Evolutionary conservation across 2,113 vertebrate genomes (phyloP), one percentile per base, ranked within the genome.

Genomic region (Gorsachius goisagi): DNA sequence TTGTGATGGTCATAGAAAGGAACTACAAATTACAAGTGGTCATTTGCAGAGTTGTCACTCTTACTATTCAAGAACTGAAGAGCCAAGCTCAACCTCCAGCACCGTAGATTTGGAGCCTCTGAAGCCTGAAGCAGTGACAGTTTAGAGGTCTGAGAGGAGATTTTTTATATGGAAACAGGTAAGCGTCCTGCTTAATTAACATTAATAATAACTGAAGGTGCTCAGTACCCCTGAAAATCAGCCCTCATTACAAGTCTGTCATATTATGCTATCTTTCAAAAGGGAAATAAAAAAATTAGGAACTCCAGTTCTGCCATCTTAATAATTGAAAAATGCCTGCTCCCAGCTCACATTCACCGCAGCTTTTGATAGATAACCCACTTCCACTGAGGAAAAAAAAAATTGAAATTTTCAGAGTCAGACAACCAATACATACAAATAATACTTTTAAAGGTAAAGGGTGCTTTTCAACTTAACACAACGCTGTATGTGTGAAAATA

Each of bases 311-410:
- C 27, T 60, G 64, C 19, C 19, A 50, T 23, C 22, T 81, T 58
- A 87, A 19, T 64, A 87, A 75, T 0, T 30, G 22, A 82, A 56
- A 93, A 58, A 4, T 68, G 33, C 59, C 30, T 5, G 3, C 14
- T 28, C 85, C 6, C 41, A 79, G 53, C 16, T 62, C 71, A 78
- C 28, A 91, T 35, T 39, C 21, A 39, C 13, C 0, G 0, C 0
- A 4, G 5, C 26, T 85, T 85, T 56, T 85, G 41, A 77, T 12
- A 63, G 24, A 32, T 55, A 37, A 59, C 26, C 4, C 50, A 41
- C 32, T 47, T 74, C 14, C 47, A 52, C 0, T 50, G 12, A 67
- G 39, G 37, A 30, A 49, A 71, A 76, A 69, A 18, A 66, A 37
- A 16, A 0, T 1, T 2, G 23, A 59, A 12, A 32, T 15, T 35